A percentile compares a stretch with the other conserved stretches of the same genome.
Conservation (phyloP, 35 echinoderm and acorn worm genomes). For the Amphiura filiformis region DNA sequence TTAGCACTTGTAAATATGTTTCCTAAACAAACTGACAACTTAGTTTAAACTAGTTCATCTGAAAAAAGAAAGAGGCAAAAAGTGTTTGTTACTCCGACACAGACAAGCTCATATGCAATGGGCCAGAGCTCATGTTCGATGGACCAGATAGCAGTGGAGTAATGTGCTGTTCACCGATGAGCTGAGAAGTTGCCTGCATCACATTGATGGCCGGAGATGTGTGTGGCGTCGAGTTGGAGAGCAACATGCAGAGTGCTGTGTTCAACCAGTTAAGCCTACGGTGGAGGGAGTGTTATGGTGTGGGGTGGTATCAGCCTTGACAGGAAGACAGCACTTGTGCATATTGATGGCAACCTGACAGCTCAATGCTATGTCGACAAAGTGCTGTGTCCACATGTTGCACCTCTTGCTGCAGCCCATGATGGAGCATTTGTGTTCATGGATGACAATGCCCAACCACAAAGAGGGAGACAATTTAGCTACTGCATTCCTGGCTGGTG, state of each 20-base stretch:
- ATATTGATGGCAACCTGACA: neutral
- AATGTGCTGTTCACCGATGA: neutral
- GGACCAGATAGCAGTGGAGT: neutral
- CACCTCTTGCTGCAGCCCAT: neutral
- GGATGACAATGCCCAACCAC: constrained; percentile 2
- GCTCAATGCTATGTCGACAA: neutral
- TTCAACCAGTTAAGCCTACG: neutral
- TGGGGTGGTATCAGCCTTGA: neutral
- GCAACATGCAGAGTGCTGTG: neutral
- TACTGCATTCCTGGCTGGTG: neutral
- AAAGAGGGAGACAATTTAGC: neutral
- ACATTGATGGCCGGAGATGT: constrained; percentile 1
- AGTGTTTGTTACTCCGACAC: neutral
- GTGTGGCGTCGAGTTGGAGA: neutral
- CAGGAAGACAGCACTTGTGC: neutral
- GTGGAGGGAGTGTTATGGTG: neutral
- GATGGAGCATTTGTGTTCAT: neutral
- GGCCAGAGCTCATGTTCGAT: neutral
- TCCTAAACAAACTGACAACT: too few species aligned
- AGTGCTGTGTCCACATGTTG: neutral
- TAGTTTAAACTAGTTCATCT: too few species aligned
- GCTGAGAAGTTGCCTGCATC: neutral
- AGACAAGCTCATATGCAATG: neutral
- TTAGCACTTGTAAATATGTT: too few species aligned
- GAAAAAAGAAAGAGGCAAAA: too few species aligned